phyloP scores from a whole-genome alignment of 2,888 invertebrate genomes.

The Dryocosmus kuriphilus region DNA sequence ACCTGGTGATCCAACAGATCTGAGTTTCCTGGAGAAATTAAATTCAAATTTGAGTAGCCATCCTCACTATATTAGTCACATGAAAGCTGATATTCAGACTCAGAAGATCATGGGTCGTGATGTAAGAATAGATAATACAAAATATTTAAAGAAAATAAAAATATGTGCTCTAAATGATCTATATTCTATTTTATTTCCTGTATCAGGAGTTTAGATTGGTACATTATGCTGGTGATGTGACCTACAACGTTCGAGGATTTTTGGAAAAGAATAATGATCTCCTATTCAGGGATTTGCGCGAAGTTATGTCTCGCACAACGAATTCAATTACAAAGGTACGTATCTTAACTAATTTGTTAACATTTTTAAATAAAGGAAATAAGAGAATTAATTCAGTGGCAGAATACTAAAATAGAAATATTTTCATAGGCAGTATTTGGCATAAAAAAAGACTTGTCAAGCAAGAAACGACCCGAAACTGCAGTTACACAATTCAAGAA shows the following conservation, averaged over 20 bases:
- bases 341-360: background rate
- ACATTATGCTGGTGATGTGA: conserved; percentile 96
- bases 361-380: no score
- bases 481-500: conserved; percentile 94
- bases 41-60: conserved; percentile 86
- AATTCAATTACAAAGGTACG: conserved; percentile 82
- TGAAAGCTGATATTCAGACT: conserved; percentile 86
- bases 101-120: conserved; percentile 92
- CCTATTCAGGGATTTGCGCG: conserved; percentile 91
- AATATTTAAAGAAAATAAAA: background rate
- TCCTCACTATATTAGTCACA: conserved; percentile 90
- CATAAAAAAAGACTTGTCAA: conserved; percentile 82
- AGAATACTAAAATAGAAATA: conserved; percentile 3
- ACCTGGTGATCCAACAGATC: conserved; percentile 92
- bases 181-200: background rate
- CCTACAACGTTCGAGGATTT: conserved; percentile 92
- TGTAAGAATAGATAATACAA: conserved; percentile 78
- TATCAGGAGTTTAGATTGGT: conserved; percentile 90
- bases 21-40: conserved; percentile 90
- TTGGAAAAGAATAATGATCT: conserved; percentile 96
- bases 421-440: conserved; percentile 80
- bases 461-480: conserved; percentile 92
- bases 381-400: no score
- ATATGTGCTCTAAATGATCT: no score
- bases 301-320: conserved; percentile 86